Evolutionary conservation across 2,797 vertebrate species (phyloP), one percentile per base, ranked within the genome.

Genomic region (Epinephelus coioides): DNA sequence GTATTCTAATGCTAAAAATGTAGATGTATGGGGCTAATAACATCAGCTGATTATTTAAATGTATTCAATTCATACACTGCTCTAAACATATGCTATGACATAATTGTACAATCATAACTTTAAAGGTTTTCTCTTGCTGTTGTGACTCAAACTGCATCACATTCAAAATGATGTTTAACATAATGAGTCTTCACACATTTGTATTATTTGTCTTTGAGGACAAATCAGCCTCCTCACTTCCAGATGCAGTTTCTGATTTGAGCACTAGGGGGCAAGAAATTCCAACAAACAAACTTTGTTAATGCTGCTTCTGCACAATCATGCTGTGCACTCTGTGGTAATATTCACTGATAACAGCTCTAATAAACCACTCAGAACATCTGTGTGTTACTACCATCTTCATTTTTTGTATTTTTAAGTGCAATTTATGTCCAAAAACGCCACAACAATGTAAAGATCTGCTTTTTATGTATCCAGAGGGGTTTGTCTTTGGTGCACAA

Each of bases 251-350:
- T 79, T 53, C 8, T 30, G 2, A 21, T 69, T 51, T 69, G 38
- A 70, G n/a, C 94, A 87, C 84, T 82, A 92, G 94, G 81, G 89
- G 94, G 94, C 65, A 81, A 67, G 62, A 91, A 43, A 89, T 18
- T 15, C 60, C 76, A 81, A 78, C 17, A 11, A 68, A 88, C 60
- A 34, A 44, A 49, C 60, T n/a, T 44, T 46, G 18, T 25, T 19
- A 51, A 43, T 43, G 40, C 40, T 43, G 9, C 40, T 43, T 43
- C 21, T 73, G 53, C 47, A 67, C 19, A 71, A 3, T 61, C 25
- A 54, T 27, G 18, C 14, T 23, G 34, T 47, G 62, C 4, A 25
- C 23, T 47, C 59, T 13, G 27, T 44, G 2, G 10, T 21, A 17
- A 50, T 49, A 30, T 5, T 51, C 6, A 46, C 15, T 19, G 23